Base-by-base conservation (phyloP, 2,113 vertebrate genomes). In the Corydoras sp. region DNA sequence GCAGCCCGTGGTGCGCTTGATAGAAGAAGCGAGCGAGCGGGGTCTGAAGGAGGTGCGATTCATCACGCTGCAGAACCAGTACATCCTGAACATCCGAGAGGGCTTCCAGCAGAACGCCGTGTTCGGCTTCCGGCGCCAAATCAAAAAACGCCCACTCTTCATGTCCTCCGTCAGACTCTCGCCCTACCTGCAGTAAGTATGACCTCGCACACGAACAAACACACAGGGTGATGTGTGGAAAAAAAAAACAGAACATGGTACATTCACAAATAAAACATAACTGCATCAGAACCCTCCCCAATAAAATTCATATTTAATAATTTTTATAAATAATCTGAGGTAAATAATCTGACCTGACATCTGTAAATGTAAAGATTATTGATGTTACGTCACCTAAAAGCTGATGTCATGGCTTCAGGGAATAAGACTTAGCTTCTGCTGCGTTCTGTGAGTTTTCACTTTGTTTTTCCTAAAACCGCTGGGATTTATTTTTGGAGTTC, bases 21-120 rank as follows among this genome's bases (percentile, higher is more conserved):
- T 99, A 35, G 95, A 98, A 83, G 94, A 97, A 85, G 95, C 95
- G 6, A 93, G 89, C 55, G 91, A 86, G 29, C 88, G 95, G 18
- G 95, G 97, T 29, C 88, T 99, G 75, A 95, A 94, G 77, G 97
- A 99, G 83, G 94, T 99, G 29, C 93, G 96, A 0, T 98, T 99
- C 76, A 91, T 98, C 64, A 99, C 95, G 63, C 93, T 95, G 87
- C 95, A 97, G 82, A 98, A 97, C 81, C 95, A 97, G 81, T 99
- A 98, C 62, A 95, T 96, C 81, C 88, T 99, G 69, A 97, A 98
- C 84, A 92, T 96, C 85, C 87, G 85, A 51, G 93, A 95, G 68
- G 93, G 93, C 64, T 96, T 95, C 88, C 94, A 96, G 87, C 94
- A 96, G 81, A 97, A 94, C 2, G 90, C 94, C 0, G 82, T 91